Evolutionary conservation across 2,797 vertebrate species (phyloP).

Genomic region (Pangasius macronema): DNA sequence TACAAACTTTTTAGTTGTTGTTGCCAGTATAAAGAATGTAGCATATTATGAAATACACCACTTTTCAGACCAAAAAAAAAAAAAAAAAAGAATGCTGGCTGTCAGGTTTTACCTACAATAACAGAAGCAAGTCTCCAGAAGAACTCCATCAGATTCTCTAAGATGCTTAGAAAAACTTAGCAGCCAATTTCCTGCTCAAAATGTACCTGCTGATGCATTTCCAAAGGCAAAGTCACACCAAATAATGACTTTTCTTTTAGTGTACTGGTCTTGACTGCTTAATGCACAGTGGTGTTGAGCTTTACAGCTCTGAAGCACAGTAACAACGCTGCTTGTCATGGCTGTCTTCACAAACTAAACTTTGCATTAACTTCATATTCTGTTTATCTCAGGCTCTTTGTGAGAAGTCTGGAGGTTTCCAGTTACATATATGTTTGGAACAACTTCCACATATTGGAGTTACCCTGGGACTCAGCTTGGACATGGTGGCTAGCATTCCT

Average conservation of each 20-base stretch:
- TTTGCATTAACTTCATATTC: slow-evolving; percentile 8
- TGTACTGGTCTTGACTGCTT: not conserved
- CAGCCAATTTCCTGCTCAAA: not conserved
- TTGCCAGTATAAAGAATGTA: not conserved
- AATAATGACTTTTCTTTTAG: not conserved
- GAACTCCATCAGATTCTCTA: not conserved
- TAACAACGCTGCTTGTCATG: not conserved
- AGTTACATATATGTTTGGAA: slow-evolving; percentile 87
- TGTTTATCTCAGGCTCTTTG: slow-evolving; percentile 72
- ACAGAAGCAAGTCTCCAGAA: not conserved
- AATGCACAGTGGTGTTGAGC: not conserved
- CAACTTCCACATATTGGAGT: slow-evolving; percentile 77
- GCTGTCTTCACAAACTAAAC: not conserved
- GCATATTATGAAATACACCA: not conserved
- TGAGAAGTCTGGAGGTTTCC: slow-evolving; percentile 82
- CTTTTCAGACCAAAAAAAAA: not conserved
- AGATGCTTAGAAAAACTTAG: not conserved
- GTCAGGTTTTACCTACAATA: not conserved
- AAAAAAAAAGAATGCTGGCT: not conserved
- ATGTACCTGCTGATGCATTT: not conserved
- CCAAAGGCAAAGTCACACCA: not conserved
- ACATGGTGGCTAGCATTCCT: slow-evolving; percentile 90
- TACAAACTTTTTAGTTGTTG: not conserved
- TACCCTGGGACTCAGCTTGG: slow-evolving; percentile 90
- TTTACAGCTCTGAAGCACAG: not conserved